Conservation (phyloP, 1,140 invertebrate genomes). For the Drosophila kanapiae region DNA sequence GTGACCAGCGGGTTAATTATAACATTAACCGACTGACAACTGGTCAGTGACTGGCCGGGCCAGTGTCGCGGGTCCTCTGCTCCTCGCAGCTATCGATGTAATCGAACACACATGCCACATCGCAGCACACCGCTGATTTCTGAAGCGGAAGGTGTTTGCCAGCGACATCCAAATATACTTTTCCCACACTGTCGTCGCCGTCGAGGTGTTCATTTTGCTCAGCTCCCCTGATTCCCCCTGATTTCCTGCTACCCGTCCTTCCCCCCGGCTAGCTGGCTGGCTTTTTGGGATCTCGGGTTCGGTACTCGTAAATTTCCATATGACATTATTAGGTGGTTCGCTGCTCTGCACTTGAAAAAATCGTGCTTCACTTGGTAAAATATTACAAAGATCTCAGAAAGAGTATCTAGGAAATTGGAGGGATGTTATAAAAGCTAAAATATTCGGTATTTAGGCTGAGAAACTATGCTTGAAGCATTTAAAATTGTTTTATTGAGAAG, state of each 20-base stretch:
- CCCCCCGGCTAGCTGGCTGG: background rate
- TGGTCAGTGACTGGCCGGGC: conserved; percentile 52
- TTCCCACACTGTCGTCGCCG: conserved; percentile 39
- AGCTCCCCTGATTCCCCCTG: conserved; percentile 8
- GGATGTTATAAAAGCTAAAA: too few relatives aligned
- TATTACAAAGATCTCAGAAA: background rate
- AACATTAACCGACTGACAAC: conserved; percentile 77
- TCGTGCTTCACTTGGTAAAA: background rate
- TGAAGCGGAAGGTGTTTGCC: conserved; percentile 80
- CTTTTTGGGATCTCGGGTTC: conserved; percentile 32
- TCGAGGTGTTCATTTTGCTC: conserved; percentile 42
- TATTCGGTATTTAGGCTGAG: background rate
- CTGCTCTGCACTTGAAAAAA: conserved; percentile 33
- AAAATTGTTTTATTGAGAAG: background rate
- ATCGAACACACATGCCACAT: conserved; percentile 34
- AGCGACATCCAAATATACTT: conserved; percentile 75
- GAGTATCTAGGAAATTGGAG: too few relatives aligned
- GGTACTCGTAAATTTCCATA: conserved; percentile 73
- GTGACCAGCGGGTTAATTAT: conserved; percentile 71
- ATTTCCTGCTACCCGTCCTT: background rate
- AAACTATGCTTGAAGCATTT: background rate
- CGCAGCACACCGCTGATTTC: conserved; percentile 66
- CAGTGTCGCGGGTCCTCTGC: conserved; percentile 24
- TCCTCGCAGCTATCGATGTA: conserved; percentile 23
- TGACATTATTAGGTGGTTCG: conserved; percentile 81